Percentiles rank a stretch among this genome's conserved stretches.
Conservation (phyloP, 2,888 invertebrate genomes). For the Opisthograptis luteolata region DNA sequence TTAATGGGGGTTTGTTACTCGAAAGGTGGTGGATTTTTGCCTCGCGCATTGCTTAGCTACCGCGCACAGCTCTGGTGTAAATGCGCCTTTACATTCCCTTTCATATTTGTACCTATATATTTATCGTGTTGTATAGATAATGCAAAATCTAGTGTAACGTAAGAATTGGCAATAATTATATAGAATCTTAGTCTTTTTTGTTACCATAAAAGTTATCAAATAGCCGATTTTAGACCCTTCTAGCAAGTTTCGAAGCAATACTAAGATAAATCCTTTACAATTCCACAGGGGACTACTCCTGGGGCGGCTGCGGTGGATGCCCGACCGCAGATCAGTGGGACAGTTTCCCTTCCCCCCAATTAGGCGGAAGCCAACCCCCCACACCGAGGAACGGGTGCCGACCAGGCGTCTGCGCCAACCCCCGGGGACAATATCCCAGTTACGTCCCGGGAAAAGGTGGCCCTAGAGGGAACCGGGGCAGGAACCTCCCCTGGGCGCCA, state of each 20-base stretch:
- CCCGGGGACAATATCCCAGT: constrained; percentile 52
- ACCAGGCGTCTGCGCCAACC: constrained; percentile 65
- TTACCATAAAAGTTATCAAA: too few species aligned
- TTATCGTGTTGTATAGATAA: too few species aligned
- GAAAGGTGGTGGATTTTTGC: too few species aligned
- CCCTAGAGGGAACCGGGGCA: constrained; percentile 58
- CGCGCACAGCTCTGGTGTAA: too few species aligned
- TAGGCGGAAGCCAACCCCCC: constrained; percentile 60
- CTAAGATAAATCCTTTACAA: neutral
- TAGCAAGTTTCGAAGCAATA: constrained; percentile 5
- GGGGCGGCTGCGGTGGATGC: constrained; percentile 63
- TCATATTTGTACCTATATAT: too few species aligned
- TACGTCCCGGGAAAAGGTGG: constrained; percentile 58
- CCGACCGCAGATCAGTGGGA: constrained; percentile 69
- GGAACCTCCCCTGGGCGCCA: constrained; percentile 72
- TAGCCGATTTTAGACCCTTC: too few species aligned
- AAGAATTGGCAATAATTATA: too few species aligned
- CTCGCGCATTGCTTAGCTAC: too few species aligned
- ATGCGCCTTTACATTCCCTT: too few species aligned
- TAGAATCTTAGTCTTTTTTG: too few species aligned
- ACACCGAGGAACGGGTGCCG: constrained; percentile 73
- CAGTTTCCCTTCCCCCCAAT: constrained; percentile 56
- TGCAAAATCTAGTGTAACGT: too few species aligned
- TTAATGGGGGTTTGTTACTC: too few species aligned
- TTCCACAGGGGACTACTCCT: constrained; percentile 65